Conservation (phyloP, 2,113 vertebrate species). For the Paramisgurnus dabryanus region DNA sequence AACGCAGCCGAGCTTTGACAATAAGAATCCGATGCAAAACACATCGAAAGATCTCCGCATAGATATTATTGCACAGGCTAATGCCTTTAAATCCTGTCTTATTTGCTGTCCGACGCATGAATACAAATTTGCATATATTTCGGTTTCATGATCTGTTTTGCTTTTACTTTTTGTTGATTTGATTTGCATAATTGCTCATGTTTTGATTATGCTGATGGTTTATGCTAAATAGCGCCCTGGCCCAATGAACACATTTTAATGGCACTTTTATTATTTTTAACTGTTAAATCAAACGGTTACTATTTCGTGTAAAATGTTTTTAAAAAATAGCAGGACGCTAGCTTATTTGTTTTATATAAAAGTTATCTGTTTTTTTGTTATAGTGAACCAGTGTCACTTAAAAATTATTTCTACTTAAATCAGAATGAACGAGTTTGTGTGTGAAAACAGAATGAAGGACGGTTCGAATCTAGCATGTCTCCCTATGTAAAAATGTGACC, state of each 20-base stretch:
- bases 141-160: constrained; percentile 24
- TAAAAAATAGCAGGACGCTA: not conserved
- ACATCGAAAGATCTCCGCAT: not conserved
- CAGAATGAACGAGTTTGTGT: too few species aligned
- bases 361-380: not conserved
- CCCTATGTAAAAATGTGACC: too few species aligned
- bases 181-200: constrained; percentile 35
- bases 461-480: too few species aligned
- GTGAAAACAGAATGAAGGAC: too few species aligned
- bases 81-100: constrained; percentile 12
- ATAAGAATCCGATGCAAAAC: constrained; percentile 18
- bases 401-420: not conserved
- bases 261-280: constrained; percentile 42
- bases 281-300: not conserved
- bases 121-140: constrained; percentile 19
- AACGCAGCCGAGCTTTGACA: constrained; percentile 11
- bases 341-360: not conserved
- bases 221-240: not conserved
- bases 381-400: not conserved
- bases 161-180: constrained; percentile 33
- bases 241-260: constrained; percentile 9
- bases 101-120: not conserved
- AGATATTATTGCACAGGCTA: constrained; percentile 7
- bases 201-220: constrained; percentile 35
- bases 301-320: not conserved